Conservation (phyloP, 2,797 vertebrate species). For the Gallirallus australis region DNA sequence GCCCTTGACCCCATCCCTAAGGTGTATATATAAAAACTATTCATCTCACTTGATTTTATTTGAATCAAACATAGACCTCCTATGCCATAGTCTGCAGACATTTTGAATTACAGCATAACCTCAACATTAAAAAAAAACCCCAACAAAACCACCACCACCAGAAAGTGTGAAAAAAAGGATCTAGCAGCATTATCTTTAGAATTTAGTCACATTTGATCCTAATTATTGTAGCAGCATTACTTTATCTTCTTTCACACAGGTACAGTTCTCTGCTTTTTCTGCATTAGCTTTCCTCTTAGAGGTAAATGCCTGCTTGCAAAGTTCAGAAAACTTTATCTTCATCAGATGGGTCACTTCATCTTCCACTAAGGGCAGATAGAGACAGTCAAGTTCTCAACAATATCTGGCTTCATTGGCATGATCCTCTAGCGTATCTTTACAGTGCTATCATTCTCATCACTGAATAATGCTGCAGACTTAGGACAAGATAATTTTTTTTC, state of each 20-base stretch:
- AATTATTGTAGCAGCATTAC: not conserved
- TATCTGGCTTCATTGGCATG: not conserved
- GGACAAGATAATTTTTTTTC: not conserved
- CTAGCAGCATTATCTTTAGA: not conserved
- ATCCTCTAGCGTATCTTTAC: not conserved
- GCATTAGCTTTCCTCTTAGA: not conserved
- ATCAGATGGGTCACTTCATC: not conserved
- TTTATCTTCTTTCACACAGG: not conserved
- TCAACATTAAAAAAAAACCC: not conserved
- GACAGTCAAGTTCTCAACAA: not conserved
- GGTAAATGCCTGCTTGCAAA: not conserved
- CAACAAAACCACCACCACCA: not conserved
- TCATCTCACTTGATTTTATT: not conserved
- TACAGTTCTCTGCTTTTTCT: not conserved
- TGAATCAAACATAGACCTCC: not conserved
- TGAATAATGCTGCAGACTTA: slow-evolving; percentile 70
- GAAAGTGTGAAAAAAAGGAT: not conserved
- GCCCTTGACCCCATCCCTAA: not conserved
- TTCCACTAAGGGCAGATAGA: not conserved
- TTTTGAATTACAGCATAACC: not conserved
- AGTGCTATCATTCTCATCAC: slow-evolving; percentile 33
- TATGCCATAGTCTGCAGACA: not conserved
- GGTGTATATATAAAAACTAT: not conserved
- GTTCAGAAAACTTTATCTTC: not conserved
- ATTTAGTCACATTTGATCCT: not conserved